Base-by-base conservation (phyloP, 2,888 invertebrate species). In the Venusia cambrica region DNA sequence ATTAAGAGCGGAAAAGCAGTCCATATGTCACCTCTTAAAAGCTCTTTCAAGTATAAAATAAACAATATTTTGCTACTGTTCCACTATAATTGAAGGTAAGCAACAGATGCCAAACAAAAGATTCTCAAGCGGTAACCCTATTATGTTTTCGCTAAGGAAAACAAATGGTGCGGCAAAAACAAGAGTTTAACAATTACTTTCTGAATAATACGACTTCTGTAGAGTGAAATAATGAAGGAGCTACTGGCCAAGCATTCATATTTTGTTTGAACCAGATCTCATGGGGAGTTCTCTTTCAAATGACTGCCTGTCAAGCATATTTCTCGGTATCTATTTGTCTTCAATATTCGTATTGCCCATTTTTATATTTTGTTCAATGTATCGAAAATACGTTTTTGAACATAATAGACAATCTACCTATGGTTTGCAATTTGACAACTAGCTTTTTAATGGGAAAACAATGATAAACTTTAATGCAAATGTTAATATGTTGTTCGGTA, bases 41-140 rank as follows among this genome's bases (percentile, higher is more conserved):
- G 72, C 69, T 16, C 39, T 73, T 75, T 75, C 65, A 66, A 72
- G 65, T 65, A 57, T 73, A 75, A 83, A 83, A 80, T 71, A 83
- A 79, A 85, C 78, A 83, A 81, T 79, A 80, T 87, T 84, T 85
- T 72, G 84, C 85, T 79, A 78, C 84, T 68, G 77, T 73, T 69
- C 59, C 54, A 43, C 51, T 61, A 48, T 59, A 72, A 68, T 70
- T 67, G 64, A 63, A 72, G 73, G 71, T 72, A 71, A 66, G 62
- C 53, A 68, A 58, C 76, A 78, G 73, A 70, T 74, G 77, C 21
- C 38, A 59, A n/a, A 81, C 84, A 85, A 84, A 68, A 61, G 65
- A 57, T 51, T 58, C 54, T 62, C 48, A 53, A 61, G 60, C 57
- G 62, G 62, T 76, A 79, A 79, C 75, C 69, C 77, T 69, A 78